A percentile compares a stretch with the other conserved stretches of the same genome.
phyloP scores from a whole-genome alignment of 2,797 vertebrate genomes.

The Mus spretus region DNA sequence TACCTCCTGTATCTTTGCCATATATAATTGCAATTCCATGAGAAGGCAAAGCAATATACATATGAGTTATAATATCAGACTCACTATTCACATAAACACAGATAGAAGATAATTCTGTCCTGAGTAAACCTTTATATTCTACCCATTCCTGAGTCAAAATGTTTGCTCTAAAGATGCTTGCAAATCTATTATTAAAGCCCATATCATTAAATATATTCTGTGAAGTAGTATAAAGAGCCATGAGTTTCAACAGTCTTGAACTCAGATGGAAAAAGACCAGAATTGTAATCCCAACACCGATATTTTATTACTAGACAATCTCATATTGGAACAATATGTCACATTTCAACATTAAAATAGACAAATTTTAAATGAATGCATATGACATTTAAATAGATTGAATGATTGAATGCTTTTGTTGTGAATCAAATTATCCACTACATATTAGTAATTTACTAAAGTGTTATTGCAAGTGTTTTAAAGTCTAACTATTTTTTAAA shows the following conservation, averaged over 20 bases:
- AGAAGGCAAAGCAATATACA: not conserved
- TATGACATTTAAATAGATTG: not conserved
- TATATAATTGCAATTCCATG: not conserved
- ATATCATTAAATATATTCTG: not conserved
- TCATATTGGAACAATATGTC: not conserved
- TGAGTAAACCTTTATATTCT: not conserved
- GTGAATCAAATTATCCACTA: not conserved
- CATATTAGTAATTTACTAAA: not conserved
- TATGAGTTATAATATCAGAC: not conserved
- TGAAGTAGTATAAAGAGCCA: slow-evolving; percentile 2
- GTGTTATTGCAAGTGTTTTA: slow-evolving; percentile 23
- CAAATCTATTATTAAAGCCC: not conserved
- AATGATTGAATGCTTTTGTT: not conserved
- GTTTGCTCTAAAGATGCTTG: not conserved
- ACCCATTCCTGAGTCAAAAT: not conserved
- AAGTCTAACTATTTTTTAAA: slow-evolving; percentile 40
- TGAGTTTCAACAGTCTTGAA: not conserved
- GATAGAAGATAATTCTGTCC: not conserved
- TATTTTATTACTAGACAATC: not conserved
- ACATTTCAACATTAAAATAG: slow-evolving; percentile 14
- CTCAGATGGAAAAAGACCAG: not conserved
- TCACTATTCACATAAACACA: not conserved
- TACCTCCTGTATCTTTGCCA: not conserved
- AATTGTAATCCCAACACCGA: not conserved
- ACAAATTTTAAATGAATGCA: not conserved